These are phyloP conservation scores for Caranx ignobilis DNA, from an alignment of 2,113 vertebrate genomes.

Conservation along the genomic window DNA sequence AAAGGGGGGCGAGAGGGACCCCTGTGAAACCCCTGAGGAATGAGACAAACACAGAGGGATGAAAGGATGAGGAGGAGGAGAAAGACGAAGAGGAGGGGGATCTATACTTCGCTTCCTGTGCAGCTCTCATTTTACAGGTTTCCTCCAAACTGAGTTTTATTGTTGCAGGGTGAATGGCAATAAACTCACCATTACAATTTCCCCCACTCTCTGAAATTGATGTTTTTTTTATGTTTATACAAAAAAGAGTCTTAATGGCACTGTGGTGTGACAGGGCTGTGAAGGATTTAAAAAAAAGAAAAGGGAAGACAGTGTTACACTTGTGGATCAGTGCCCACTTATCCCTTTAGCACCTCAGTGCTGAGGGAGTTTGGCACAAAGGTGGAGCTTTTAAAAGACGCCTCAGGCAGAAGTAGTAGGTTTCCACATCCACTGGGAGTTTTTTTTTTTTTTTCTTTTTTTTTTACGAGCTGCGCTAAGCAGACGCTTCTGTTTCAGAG, in stretches of 20 bases:
- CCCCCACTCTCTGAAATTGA: too few relatives aligned
- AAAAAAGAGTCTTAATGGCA: constrained; percentile 6
- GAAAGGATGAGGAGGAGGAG: background rate
- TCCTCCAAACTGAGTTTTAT: background rate
- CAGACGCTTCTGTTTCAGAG: constrained; percentile 47
- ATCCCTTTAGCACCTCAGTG: constrained; percentile 38
- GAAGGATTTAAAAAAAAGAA: background rate
- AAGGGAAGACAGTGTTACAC: background rate
- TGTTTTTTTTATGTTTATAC: background rate
- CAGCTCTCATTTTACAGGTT: background rate
- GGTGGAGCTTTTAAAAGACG: constrained; percentile 52
- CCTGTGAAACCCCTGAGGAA: constrained; percentile 46
- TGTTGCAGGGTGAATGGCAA: background rate
- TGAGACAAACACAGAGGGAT: constrained; percentile 37
- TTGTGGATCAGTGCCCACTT: constrained; percentile 38
- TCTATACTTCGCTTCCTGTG: constrained; percentile 31
- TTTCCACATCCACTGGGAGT: constrained; percentile 54
- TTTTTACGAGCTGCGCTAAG: constrained; percentile 53
- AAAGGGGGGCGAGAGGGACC: constrained; percentile 54
- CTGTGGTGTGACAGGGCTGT: background rate
- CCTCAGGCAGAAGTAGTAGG: constrained; percentile 55
- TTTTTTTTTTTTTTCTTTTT: background rate
- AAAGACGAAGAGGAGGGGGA: constrained; percentile 1
- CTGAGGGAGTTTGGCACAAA: constrained; percentile 44
- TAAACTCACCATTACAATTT: background rate